Base-by-base conservation (phyloP, 2,113 vertebrate species). In the Brienomyrus brachyistius region DNA sequence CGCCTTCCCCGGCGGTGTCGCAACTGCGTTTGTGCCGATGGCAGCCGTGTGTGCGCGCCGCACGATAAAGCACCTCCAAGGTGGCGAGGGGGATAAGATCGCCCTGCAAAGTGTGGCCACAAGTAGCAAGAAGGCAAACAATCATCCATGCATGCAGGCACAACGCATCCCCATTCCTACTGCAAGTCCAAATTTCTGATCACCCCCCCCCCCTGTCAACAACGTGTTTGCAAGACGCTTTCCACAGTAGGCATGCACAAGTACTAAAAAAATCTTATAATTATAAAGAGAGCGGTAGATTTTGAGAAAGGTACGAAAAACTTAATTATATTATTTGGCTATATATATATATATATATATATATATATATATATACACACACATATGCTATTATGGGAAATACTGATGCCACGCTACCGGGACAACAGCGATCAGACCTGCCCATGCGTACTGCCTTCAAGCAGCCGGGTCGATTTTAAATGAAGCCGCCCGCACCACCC, bases 51-150 rank as follows among this genome's bases (percentile, higher is more conserved):
- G 40, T 13, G 40, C 23, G 40, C n/a, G 40, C 23, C 27, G 23
- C 9, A 40, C 85, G 93, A 94, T 93, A 95, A 94, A 87, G 21
- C 74, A 19, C 31, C 87, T 74, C 27, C 47, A n/a, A 54, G 84
- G 90, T 92, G 92, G 90, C 23, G 88, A 50, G 7, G 35, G 66
- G 90, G 92, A 92, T 92, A 93, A 92, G 90, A 40, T 82, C 86
- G 45, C 45, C 51, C 9, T 9, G 15, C 27, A n/a, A 51, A 56
- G 70, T 87, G 86, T 82, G 91, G 87, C 70, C 88, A 35, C 54
- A 23, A 54, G 27, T 15, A 48, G 84, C 35, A 56, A 7, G 23
- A 31, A 13, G 9, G 3, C 52, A 86, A 74, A 47, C 77, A 13
- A 21, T 59, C 52, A 5, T 27, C 88, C 90, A 19, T 92, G 35